Percentiles rank a stretch among this genome's conserved stretches.
Conservation (phyloP, 2,113 vertebrate genomes). For the Strix uralensis region DNA sequence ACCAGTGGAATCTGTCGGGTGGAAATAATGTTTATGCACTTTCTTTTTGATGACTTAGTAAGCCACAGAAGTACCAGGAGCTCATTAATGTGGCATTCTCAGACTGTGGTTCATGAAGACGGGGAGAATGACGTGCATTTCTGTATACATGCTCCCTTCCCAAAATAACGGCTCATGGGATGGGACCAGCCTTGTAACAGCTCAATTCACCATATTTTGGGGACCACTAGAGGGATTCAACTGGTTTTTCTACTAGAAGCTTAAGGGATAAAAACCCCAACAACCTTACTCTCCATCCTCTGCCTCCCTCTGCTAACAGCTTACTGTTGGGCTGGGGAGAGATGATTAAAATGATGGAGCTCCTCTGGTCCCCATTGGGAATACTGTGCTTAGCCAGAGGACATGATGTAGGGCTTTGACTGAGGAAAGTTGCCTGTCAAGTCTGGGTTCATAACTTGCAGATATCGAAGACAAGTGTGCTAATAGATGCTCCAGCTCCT, state of each 20-base stretch:
- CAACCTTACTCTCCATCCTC: background rate
- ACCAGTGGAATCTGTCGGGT: background rate
- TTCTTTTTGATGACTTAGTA: slow-evolving; percentile 34
- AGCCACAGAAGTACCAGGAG: slow-evolving; percentile 32
- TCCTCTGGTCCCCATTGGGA: background rate
- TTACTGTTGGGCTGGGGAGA: background rate
- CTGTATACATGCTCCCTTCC: background rate
- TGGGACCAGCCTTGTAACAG: background rate
- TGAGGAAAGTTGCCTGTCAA: background rate
- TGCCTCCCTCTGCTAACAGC: background rate
- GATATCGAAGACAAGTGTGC: background rate
- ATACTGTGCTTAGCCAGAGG: background rate
- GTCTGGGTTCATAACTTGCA: background rate
- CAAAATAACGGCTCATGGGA: background rate
- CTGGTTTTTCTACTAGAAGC: background rate
- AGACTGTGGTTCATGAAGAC: background rate
- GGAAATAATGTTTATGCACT: slow-evolving; percentile 30
- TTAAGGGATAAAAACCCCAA: background rate
- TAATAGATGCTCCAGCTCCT: background rate
- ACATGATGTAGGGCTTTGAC: background rate
- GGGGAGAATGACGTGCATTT: background rate
- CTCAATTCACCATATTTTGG: background rate
- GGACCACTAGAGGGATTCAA: background rate
- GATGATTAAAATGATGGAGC: background rate
- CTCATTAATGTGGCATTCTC: slow-evolving; percentile 38